These are phyloP conservation scores for Ramphastos sulfuratus DNA, from an alignment of 2,113 vertebrate genomes.

Conservation along the genomic window DNA sequence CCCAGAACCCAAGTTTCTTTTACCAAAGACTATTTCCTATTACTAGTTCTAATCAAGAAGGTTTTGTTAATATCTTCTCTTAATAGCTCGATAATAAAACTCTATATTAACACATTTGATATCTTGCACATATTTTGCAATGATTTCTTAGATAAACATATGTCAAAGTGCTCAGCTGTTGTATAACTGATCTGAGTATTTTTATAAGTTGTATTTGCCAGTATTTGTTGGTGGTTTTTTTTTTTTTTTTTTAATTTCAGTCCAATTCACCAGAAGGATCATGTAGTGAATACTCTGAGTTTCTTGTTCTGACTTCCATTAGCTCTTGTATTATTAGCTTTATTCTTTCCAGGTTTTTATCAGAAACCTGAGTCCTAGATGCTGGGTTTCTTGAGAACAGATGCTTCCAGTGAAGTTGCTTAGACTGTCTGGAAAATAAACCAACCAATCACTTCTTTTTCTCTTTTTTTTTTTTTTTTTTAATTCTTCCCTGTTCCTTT, in stretches of 20 bases:
- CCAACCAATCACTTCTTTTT: neutral
- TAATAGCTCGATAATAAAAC: slow-evolving; percentile 13
- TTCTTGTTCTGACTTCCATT: slow-evolving; percentile 11
- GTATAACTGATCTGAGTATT: neutral
- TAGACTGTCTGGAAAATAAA: slow-evolving; percentile 36
- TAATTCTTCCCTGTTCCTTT: neutral
- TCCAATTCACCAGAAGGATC: neutral
- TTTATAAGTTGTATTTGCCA: neutral
- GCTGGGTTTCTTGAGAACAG: neutral
- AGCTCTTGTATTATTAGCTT: slow-evolving; percentile 30
- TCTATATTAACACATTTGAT: neutral
- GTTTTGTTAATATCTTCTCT: neutral
- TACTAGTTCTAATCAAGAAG: slow-evolving; percentile 20
- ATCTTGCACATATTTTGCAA: neutral
- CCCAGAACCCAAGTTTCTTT: neutral
- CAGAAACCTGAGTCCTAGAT: neutral
- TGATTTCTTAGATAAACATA: neutral
- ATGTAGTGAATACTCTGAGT: slow-evolving; percentile 3
- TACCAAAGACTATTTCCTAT: neutral
- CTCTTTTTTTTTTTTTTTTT: neutral
- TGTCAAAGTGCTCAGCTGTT: neutral
- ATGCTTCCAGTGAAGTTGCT: neutral
- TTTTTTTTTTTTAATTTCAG: slow-evolving; percentile 64
- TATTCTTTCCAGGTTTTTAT: neutral
- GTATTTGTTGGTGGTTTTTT: too few species aligned